Base-by-base conservation (phyloP, 30 jellyfish, hydroid and myxozoan genomes). In the Chrysaora quinquecirrha region DNA sequence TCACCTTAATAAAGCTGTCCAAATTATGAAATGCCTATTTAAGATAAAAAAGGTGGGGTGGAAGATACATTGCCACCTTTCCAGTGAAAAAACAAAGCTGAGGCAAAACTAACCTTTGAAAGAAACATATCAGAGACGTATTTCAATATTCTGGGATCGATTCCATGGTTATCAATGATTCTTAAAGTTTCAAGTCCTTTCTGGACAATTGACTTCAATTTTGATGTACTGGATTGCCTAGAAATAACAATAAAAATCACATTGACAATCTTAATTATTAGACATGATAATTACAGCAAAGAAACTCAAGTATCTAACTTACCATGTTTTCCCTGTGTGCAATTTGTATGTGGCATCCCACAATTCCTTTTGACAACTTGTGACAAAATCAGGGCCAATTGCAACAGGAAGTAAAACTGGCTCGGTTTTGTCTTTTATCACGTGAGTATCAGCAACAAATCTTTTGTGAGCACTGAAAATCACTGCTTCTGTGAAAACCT, bases 271-370 rank as follows among this genome's bases (percentile, higher is more conserved):
- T n/a, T n/a, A n/a, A n/a, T n/a, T n/a, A n/a, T n/a, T n/a, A n/a
- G n/a, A n/a, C n/a, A n/a, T n/a, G n/a, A n/a, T n/a, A n/a, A n/a
- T n/a, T n/a, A n/a, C 6, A 14, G 11, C 54, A 38, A 38, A 3
- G 14, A 38, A 14, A 38, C 6, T 38, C 54, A 38, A 3, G 54
- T 38, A 38, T 38, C 6, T 3, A 38, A 14, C 86, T 30, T 61
- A 89, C 97, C 97, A 92, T 0, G 90, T 74, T 64, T 89, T 89
- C 11, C 97, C 97, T 4, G 91, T 89, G 64, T 89, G 87, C 76
- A 89, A 64, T n/a, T 94, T 20, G 34, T 62, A 89, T 2, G 92
- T 95, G 9, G 97, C 89, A 20, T 89, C 83, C 97, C 97, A 89
- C 84, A 84, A 89, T 22, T 89, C 97, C 52, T 82, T 64, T 60